A percentile compares a stretch with the other conserved stretches of the same genome.
These are phyloP conservation scores for Fragum sueziense DNA, from an alignment of 2,888 invertebrate genomes.

Conservation along the genomic window DNA sequence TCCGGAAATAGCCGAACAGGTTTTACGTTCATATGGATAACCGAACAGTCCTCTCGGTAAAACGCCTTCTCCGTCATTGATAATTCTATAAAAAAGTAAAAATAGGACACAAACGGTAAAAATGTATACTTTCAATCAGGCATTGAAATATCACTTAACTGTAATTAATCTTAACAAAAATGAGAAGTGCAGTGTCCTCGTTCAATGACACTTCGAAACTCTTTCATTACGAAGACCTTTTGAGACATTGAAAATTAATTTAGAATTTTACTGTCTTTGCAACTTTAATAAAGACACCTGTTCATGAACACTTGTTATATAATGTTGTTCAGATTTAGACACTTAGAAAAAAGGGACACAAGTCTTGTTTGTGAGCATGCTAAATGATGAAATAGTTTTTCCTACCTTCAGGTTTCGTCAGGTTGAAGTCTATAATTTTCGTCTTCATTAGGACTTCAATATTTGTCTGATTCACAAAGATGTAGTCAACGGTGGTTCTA, in stretches of 20 bases:
- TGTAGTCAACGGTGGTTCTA: constrained; percentile 7
- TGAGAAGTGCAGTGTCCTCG: too few relatives aligned
- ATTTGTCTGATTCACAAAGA: background rate
- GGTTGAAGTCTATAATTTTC: constrained; percentile 2
- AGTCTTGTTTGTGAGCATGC: background rate
- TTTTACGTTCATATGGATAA: background rate
- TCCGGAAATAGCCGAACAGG: constrained; percentile 11
- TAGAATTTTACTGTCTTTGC: too few relatives aligned
- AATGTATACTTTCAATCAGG: too few relatives aligned
- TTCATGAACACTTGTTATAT: background rate
- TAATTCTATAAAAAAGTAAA: background rate
- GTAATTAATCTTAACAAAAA: too few relatives aligned
- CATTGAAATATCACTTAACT: too few relatives aligned
- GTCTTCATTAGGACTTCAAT: constrained; percentile 9
- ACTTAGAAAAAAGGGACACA: background rate
- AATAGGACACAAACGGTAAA: too few relatives aligned
- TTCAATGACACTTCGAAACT: too few relatives aligned
- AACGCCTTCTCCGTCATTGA: constrained; percentile 2
- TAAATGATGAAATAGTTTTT: background rate
- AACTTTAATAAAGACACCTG: background rate
- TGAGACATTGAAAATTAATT: too few relatives aligned
- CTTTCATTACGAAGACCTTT: too few relatives aligned
- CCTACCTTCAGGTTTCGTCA: background rate
- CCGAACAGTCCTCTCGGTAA: background rate
- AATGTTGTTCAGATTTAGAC: background rate